Conservation (phyloP, 2,888 invertebrate species). For the Holacanthella duospinosa region DNA sequence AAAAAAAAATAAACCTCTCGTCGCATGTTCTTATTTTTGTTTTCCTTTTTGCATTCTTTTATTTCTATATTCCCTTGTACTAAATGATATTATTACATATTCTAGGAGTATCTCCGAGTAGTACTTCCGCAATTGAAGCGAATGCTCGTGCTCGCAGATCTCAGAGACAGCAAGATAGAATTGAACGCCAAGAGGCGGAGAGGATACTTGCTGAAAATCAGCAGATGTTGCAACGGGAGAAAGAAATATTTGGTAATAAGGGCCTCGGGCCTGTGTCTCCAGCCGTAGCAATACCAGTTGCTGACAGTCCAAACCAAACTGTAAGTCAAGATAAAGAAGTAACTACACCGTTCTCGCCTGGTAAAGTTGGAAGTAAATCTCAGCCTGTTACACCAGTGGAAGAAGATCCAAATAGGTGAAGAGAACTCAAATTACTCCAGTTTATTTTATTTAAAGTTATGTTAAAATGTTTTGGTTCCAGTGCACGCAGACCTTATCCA, state of each 20-base stretch:
- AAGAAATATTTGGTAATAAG: constrained; percentile 28
- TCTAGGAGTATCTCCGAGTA: too few relatives aligned
- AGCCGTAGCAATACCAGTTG: background rate
- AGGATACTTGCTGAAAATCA: constrained; percentile 40
- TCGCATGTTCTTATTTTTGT: too few relatives aligned
- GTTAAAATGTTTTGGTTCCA: background rate
- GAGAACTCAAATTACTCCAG: background rate
- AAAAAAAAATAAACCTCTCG: too few relatives aligned
- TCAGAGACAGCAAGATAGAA: constrained; percentile 40
- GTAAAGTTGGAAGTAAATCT: too few relatives aligned
- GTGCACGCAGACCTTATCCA: background rate
- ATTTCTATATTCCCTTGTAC: too few relatives aligned
- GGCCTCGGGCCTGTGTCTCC: background rate
- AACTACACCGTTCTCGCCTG: too few relatives aligned
- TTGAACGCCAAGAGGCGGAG: constrained; percentile 40
- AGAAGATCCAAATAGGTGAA: too few relatives aligned
- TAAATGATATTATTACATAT: too few relatives aligned
- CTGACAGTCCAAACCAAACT: background rate
- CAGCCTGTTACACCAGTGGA: background rate
- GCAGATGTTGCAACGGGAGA: constrained; percentile 39
- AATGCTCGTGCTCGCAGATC: constrained; percentile 39
- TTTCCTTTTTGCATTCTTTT: too few relatives aligned
- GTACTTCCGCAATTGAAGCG: too few relatives aligned
- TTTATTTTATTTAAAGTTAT: background rate
- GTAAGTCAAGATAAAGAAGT: too few relatives aligned